Evolutionary conservation across 2,888 invertebrate species (phyloP), one percentile per base, ranked within the genome.

Genomic region (Malachius bipustulatus): DNA sequence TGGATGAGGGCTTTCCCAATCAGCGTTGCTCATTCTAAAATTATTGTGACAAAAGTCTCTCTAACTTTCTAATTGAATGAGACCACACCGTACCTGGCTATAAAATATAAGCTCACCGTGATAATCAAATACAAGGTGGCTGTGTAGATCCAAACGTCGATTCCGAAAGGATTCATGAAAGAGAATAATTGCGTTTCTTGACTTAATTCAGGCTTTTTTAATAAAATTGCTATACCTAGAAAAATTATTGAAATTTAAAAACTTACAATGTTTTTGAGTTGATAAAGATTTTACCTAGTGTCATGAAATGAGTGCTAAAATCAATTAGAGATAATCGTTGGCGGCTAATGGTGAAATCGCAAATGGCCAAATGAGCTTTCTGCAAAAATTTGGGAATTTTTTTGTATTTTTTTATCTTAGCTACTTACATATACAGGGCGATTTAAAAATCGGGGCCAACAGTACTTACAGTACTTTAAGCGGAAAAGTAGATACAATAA

Each of bases 281-380:
- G n/a, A 6, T 19, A 19, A 8, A 19, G 10, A 47, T 44, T 56
- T 57, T 55, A 62, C 84, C 87, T 42, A 94, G 65, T 50, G 87
- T 90, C 87, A 96, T 91, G 62, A 93, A 96, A 1, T 94, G 96
- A 63, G 88, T 88, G 1, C 89, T 88, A 57, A 91, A 91, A 59
- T 90, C 89, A n/a, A 88, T 85, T 15, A 74, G 77, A 40, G 77
- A 74, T 47, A 90, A 76, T 35, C 96, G 69, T 31, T 82, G 75
- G 56, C 83, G 87, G 8, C 88, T 96, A 39, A 96, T 93, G 2
- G 94, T 94, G 45, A 96, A 65, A 55, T 94, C 93, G 48, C 91
- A 93, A 39, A 96, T 82, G 1, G 89, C 93, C 47, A 96, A 71
- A 58, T 93, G 89, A 4, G 89, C 89, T 69, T 80, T 81, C 89